These are phyloP conservation scores for Cephus pulcher DNA, from an alignment of 2,888 invertebrate species.

Conservation along the genomic window DNA sequence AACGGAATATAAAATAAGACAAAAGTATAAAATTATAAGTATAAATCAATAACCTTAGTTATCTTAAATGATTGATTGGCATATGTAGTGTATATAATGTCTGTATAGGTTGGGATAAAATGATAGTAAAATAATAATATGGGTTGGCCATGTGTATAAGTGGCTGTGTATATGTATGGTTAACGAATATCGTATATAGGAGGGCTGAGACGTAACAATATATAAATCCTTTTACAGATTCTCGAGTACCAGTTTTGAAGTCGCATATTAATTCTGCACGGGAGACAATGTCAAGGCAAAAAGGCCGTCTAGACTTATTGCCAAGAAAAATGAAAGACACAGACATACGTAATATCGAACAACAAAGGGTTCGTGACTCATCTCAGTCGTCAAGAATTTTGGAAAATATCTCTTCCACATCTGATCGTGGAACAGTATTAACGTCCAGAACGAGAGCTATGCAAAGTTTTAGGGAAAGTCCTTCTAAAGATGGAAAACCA, in stretches of 20 bases:
- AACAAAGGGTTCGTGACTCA: conserved; percentile 5
- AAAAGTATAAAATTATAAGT: no score
- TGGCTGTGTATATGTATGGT: no score
- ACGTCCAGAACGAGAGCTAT: not conserved
- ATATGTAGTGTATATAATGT: no score
- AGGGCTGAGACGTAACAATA: no score
- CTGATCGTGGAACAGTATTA: not conserved
- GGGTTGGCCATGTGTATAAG: no score
- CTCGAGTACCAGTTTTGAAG: conserved; percentile 22
- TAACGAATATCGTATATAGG: no score
- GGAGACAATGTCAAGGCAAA: conserved; percentile 27
- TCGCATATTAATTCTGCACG: conserved; percentile 30
- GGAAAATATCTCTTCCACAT: not conserved
- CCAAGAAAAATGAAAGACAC: conserved; percentile 37
- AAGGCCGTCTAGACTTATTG: conserved; percentile 30
- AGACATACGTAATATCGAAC: not conserved
- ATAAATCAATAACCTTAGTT: no score
- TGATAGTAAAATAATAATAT: no score
- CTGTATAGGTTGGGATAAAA: no score
- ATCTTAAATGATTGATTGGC: no score
- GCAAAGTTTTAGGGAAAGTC: not conserved
- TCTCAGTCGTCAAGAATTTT: not conserved
- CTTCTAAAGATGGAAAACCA: conserved; percentile 18
- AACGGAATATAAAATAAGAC: no score
- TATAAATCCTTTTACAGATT: conserved; percentile 21